Evolutionary conservation across 2,888 invertebrate species (phyloP).

Genomic region (Cinara cedri): DNA sequence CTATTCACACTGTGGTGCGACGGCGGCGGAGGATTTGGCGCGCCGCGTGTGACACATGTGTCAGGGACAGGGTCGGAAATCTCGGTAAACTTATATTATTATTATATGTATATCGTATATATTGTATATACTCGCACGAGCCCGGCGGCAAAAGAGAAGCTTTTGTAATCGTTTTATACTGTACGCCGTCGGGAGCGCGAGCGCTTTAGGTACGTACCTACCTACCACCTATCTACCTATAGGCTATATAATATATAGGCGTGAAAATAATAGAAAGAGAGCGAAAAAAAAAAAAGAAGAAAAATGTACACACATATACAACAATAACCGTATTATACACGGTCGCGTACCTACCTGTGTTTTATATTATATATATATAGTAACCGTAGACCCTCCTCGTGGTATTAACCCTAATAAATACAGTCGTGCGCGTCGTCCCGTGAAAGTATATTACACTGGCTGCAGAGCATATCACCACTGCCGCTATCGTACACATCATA

Average conservation of each 20-base stretch:
- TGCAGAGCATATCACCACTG: no score
- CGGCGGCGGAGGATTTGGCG: slow-evolving; percentile 29
- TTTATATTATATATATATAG: no score
- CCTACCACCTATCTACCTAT: not conserved
- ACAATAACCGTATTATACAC: no score
- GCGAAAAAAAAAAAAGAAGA: not conserved
- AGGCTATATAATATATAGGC: not conserved
- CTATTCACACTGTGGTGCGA: slow-evolving; percentile 19
- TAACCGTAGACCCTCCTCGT: no score
- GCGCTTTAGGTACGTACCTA: no score
- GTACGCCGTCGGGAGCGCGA: not conserved
- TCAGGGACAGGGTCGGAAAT: slow-evolving; percentile 55
- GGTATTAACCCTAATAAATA: slow-evolving; percentile 9
- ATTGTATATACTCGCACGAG: no score
- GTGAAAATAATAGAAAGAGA: slow-evolving; percentile 24
- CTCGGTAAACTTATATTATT: slow-evolving; percentile 35
- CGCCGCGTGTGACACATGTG: slow-evolving; percentile 53
- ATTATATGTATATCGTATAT: no score
- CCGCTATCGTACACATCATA: no score
- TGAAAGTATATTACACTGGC: slow-evolving; percentile 1
- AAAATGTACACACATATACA: not conserved
- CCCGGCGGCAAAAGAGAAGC: slow-evolving; percentile 13
- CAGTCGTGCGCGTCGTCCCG: not conserved
- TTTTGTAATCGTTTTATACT: slow-evolving; percentile 34
- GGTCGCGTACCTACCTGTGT: no score